These are phyloP conservation scores for Neodiprion virginianus DNA, from an alignment of 1,140 invertebrate genomes.

Conservation along the genomic window DNA sequence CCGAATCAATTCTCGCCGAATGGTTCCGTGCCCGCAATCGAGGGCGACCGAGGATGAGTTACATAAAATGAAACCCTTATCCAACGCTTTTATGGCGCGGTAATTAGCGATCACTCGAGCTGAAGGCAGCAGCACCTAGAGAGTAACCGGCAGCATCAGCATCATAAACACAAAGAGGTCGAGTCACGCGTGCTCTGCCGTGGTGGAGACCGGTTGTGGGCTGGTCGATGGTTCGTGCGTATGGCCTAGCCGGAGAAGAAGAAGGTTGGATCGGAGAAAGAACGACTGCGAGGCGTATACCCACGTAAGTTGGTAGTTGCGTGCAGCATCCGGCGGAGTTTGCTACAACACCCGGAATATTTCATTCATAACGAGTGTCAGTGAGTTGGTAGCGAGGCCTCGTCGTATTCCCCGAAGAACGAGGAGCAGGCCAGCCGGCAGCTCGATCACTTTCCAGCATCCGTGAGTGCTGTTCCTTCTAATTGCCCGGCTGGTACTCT, in stretches of 20 bases:
- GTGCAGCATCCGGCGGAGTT: constrained; percentile 38
- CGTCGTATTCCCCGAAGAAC: not conserved
- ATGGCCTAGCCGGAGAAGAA: not conserved
- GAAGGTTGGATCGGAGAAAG: no score
- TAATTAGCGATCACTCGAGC: constrained; percentile 5
- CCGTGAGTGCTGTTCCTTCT: constrained; percentile 4
- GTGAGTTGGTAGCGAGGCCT: not conserved
- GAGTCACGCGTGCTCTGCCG: constrained; percentile 21
- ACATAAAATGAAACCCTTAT: no score
- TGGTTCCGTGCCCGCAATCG: no score
- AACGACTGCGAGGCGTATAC: not conserved
- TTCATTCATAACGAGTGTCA: constrained; percentile 53
- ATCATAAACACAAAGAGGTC: not conserved
- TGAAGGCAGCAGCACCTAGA: not conserved
- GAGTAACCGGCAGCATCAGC: no score
- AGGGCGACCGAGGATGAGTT: no score
- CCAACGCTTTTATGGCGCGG: not conserved
- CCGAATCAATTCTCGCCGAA: no score
- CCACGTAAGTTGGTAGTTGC: constrained; percentile 31
- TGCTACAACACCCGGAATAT: constrained; percentile 47
- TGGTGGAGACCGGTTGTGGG: not conserved
- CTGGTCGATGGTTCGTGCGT: not conserved
- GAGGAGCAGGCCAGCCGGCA: not conserved
- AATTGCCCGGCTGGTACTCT: not conserved
- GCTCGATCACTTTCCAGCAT: not conserved